These are phyloP conservation scores for Cerastis leucographa DNA, from an alignment of 2,888 invertebrate species.

Conservation along the genomic window DNA sequence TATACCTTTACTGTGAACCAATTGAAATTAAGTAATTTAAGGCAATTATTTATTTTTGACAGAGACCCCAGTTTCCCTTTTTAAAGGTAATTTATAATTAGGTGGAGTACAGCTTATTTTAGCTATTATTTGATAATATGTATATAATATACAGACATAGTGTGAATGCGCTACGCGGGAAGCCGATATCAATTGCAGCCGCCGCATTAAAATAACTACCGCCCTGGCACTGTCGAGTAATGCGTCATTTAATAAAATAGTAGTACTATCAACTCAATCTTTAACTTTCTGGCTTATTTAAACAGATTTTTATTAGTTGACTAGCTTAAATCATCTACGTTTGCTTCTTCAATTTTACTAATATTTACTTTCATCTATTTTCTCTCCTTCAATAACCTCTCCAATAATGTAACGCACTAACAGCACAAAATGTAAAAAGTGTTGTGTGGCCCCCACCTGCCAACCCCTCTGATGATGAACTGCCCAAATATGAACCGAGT, in stretches of 20 bases:
- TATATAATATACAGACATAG: constrained; percentile 74
- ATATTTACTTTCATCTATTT: constrained; percentile 85
- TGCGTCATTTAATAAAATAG: constrained; percentile 74
- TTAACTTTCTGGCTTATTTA: constrained; percentile 79
- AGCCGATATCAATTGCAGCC: constrained; percentile 79
- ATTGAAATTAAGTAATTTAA: constrained; percentile 64
- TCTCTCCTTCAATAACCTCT: constrained; percentile 76
- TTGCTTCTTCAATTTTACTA: constrained; percentile 81
- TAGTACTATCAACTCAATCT: constrained; percentile 69
- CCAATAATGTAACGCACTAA: constrained; percentile 76
- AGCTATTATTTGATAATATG: constrained; percentile 78
- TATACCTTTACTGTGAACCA: constrained; percentile 32
- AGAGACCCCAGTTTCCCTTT: constrained; percentile 89
- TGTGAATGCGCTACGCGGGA: constrained; percentile 82
- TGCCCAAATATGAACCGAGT: constrained; percentile 73
- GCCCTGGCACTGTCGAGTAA: constrained; percentile 79
- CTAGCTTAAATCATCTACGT: constrained; percentile 69
- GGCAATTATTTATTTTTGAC: constrained; percentile 85
- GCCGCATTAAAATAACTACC: constrained; percentile 81
- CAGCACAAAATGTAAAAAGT: constrained; percentile 89
- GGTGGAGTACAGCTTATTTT: constrained; percentile 81
- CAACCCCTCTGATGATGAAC: constrained; percentile 86
- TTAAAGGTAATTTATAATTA: constrained; percentile 89
- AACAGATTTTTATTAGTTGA: constrained; percentile 69
- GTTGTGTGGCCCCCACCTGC: constrained; percentile 89